Evolutionary conservation across 2,113 vertebrate genomes (phyloP), one percentile per base, ranked within the genome.

Genomic region (Gulo gulo): DNA sequence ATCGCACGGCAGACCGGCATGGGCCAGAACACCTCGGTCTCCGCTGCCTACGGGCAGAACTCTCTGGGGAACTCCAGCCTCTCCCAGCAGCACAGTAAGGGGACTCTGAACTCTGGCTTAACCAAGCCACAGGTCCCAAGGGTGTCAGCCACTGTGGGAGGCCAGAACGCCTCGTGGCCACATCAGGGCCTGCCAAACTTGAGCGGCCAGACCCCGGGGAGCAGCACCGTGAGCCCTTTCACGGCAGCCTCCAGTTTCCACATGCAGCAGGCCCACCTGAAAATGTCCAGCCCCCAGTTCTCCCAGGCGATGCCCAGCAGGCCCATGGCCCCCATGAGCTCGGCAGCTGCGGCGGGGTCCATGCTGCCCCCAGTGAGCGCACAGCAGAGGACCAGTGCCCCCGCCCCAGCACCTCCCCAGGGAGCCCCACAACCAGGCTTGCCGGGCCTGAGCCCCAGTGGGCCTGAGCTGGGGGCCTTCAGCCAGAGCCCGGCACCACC

Each of bases 181-280:
- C 99, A 99, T 94, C 99, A 99, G 93, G 98, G 98, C 90, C 98
- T 99, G 96, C 99, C 99, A 42, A 99, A 98, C 93, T 98, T 99
- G 86, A 98, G 98, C 78, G 98, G 96, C 96, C 99, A 99, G 98
- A 95, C 98, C 0, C 98, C 99, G 39, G 98, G 99, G 69, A 98
- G 92, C 63, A 99, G 96, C 84, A 96, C 98, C 4, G 98, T 99
- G 42, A 99, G 98, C 94, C 98, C 99, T 0, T 99, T 99, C 98
- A 98, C 98, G n/a, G 97, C 97, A 76, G 98, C 97, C 96, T 98
- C 99, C 93, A 87, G 98, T 80, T 99, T 99, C 98, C 99, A 99
- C 97, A 98, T 99, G 98, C 99, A 99, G 97, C 99, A 99, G 42
- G 98, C 99, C 94, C 98, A 99, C 89, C 96, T 99, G 98, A 99